Evolutionary conservation across 2,797 vertebrate species (phyloP).

Genomic region (Glossophaga mutica): DNA sequence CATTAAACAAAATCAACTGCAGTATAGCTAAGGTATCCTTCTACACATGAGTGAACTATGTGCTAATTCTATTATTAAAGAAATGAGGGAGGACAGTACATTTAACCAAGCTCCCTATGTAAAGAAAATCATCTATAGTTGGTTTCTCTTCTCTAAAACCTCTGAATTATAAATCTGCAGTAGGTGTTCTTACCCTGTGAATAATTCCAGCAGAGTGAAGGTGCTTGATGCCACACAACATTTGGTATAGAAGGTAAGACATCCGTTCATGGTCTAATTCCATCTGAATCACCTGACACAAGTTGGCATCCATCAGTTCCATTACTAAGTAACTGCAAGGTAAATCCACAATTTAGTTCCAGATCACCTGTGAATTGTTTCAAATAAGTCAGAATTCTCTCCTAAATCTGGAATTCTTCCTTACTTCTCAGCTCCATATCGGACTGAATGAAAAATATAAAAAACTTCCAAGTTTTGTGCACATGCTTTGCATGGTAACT

Average conservation of each 20-base stretch:
- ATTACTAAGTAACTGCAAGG: conserved; percentile 95
- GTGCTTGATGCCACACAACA: conserved; percentile 99
- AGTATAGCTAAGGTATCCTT: background rate
- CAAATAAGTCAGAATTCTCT: background rate
- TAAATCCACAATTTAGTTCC: conserved; percentile 58
- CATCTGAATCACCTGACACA: conserved; percentile 99
- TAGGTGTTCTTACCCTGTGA: conserved; percentile 91
- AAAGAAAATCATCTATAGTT: background rate
- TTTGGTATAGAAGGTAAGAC: conserved; percentile 99
- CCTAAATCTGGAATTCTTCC: background rate
- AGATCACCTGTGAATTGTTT: background rate
- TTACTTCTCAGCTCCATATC: background rate
- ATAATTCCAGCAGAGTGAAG: conserved; percentile 99
- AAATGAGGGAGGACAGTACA: background rate
- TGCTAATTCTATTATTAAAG: background rate
- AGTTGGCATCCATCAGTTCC: conserved; percentile 99
- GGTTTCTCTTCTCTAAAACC: background rate
- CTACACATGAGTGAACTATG: background rate
- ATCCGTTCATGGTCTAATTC: conserved; percentile 98
- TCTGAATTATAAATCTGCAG: background rate
- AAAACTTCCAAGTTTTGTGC: background rate
- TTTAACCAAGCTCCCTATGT: background rate
- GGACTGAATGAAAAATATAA: background rate
- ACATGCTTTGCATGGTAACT: background rate
- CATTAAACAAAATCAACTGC: background rate